Conservation (phyloP, 2,113 vertebrate genomes). For the Xerus inauris region DNA sequence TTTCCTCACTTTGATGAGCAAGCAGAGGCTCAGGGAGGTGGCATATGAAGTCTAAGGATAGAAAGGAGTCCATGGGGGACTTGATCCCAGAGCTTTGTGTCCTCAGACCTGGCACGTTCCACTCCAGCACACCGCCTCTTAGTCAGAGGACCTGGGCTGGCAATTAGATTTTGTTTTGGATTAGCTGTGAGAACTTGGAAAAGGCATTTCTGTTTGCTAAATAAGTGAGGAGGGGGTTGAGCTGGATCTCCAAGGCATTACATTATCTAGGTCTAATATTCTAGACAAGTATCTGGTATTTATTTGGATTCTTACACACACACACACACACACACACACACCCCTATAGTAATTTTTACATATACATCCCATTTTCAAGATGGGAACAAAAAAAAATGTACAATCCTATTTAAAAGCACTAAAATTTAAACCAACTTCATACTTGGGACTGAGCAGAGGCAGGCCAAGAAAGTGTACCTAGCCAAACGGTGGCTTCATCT, state of each 20-base stretch:
- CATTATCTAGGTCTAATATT: not conserved
- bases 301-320: not conserved
- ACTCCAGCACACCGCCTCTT: not conserved
- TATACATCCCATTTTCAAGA: not conserved
- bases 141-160: not conserved
- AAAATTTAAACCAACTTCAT: not conserved
- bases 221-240: not conserved
- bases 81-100: not conserved
- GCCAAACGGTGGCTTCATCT: not conserved
- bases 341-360: not conserved
- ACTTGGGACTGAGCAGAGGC: not conserved
- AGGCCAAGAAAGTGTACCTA: not conserved
- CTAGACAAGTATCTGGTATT: not conserved
- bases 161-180: not conserved
- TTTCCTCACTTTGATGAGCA: not conserved
- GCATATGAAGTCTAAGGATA: rapidly evolving
- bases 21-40: not conserved
- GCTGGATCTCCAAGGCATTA: not conserved
- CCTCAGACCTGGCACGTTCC: not conserved
- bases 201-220: not conserved
- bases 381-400: not conserved
- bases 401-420: not conserved
- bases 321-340: not conserved
- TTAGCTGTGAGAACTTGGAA: not conserved
- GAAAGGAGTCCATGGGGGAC: not conserved